phyloP scores from a whole-genome alignment of 2,113 vertebrate genomes.

The Chascanopsetta lugubris region DNA sequence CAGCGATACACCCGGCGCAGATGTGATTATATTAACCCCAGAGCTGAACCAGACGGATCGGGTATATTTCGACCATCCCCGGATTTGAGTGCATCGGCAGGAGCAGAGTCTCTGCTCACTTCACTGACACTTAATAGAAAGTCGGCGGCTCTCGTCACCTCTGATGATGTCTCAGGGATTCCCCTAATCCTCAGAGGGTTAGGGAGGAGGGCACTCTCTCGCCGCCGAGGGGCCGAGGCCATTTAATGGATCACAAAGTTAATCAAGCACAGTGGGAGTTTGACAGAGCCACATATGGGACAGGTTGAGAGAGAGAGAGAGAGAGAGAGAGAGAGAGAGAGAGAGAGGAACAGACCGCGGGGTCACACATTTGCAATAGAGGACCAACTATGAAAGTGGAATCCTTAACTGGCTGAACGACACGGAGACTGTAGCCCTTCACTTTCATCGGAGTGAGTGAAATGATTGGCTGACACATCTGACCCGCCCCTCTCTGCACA shows the following conservation, averaged over 20 bases:
- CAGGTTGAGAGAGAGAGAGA: conserved; percentile 35
- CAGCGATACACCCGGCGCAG: not conserved
- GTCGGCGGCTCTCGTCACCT: conserved; percentile 59
- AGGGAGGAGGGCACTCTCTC: conserved; percentile 56
- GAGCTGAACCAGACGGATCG: not conserved
- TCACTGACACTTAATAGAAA: conserved; percentile 35
- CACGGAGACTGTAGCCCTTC: no score
- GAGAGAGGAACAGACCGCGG: not conserved
- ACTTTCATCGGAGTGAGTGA: no score
- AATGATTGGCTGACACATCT: no score
- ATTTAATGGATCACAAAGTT: conserved; percentile 79
- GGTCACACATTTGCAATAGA: no score
- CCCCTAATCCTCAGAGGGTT: conserved; percentile 68
- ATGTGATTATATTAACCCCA: not conserved
- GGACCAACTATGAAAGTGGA: no score
- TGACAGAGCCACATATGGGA: conserved; percentile 52
- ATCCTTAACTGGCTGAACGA: no score
- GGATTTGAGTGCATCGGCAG: conserved; percentile 5
- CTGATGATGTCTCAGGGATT: conserved; percentile 74
- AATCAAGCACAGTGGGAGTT: conserved; percentile 71
- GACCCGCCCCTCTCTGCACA: no score
- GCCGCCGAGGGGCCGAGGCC: conserved; percentile 62
- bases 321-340: conserved; percentile 44
- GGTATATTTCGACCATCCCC: conserved; percentile 4
- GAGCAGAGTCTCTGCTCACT: conserved; percentile 18